Evolutionary conservation across 2,797 vertebrate genomes (phyloP).

Genomic region (Babyrousa celebensis): DNA sequence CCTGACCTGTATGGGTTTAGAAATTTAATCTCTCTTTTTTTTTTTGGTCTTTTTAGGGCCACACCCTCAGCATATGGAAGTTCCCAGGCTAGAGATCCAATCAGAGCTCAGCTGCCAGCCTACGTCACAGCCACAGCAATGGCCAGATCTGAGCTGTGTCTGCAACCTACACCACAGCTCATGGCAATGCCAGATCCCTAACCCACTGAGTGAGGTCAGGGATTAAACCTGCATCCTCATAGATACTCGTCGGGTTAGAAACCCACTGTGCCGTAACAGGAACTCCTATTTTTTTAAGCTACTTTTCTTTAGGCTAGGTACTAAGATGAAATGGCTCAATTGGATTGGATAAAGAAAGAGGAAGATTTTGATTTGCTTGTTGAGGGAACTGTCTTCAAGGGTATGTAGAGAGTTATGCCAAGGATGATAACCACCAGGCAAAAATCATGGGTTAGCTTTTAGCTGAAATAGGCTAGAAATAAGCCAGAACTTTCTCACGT

Average conservation of each 20-base stretch:
- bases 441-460: slow-evolving; percentile 1
- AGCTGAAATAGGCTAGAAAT: slow-evolving; percentile 11
- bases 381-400: neutral
- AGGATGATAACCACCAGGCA: neutral
- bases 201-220: too few species aligned
- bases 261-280: too few species aligned
- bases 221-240: too few species aligned
- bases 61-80: too few species aligned
- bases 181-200: too few species aligned
- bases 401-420: neutral
- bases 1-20: slow-evolving; percentile 52
- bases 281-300: slow-evolving; percentile 3
- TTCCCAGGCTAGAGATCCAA: too few species aligned
- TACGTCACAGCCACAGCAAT: too few species aligned
- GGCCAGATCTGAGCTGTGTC: too few species aligned
- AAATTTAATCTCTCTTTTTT: neutral
- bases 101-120: too few species aligned
- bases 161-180: too few species aligned
- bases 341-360: neutral
- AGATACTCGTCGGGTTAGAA: too few species aligned
- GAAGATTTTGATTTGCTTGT: neutral
- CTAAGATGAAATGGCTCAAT: slow-evolving; percentile 42
- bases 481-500: neutral
- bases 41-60: too few species aligned
- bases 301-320: slow-evolving; percentile 8